Conservation (phyloP, 2,888 invertebrate genomes). For the Limenitis camilla region DNA sequence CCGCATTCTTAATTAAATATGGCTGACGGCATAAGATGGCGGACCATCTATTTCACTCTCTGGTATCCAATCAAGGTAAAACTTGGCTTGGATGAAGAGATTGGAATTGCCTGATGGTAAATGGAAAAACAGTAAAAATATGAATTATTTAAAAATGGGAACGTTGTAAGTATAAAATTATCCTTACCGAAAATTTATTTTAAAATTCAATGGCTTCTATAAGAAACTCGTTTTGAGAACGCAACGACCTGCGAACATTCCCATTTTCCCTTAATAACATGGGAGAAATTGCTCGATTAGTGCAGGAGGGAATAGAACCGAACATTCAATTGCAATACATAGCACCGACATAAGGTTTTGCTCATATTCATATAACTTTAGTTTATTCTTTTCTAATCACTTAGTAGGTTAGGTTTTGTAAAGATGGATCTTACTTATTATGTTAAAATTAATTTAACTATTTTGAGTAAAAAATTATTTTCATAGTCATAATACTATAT, state of each 20-base stretch:
- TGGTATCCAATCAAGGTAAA: too few relatives aligned
- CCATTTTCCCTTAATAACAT: constrained; percentile 70
- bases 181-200: constrained; percentile 53
- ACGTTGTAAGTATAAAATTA: too few relatives aligned
- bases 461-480: too few relatives aligned
- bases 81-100: too few relatives aligned
- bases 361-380: constrained; percentile 11
- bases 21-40: too few relatives aligned
- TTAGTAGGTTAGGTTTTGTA: not conserved
- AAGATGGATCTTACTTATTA: not conserved
- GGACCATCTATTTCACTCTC: too few relatives aligned
- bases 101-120: too few relatives aligned
- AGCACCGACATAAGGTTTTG: constrained; percentile 5
- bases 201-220: constrained; percentile 71
- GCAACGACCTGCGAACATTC: constrained; percentile 69
- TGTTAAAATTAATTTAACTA: too few relatives aligned
- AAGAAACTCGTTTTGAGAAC: constrained; percentile 65
- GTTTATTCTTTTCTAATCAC: constrained; percentile 1
- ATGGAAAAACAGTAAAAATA: too few relatives aligned
- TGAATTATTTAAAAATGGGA: too few relatives aligned
- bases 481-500: too few relatives aligned
- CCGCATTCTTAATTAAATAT: too few relatives aligned
- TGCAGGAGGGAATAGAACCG: constrained; percentile 51
- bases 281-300: constrained; percentile 70
- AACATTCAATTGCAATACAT: constrained; percentile 44